Percentiles rank a stretch among this genome's conserved stretches.
Conservation (phyloP, 2,113 vertebrate genomes). For the Anser brachyrhynchus region DNA sequence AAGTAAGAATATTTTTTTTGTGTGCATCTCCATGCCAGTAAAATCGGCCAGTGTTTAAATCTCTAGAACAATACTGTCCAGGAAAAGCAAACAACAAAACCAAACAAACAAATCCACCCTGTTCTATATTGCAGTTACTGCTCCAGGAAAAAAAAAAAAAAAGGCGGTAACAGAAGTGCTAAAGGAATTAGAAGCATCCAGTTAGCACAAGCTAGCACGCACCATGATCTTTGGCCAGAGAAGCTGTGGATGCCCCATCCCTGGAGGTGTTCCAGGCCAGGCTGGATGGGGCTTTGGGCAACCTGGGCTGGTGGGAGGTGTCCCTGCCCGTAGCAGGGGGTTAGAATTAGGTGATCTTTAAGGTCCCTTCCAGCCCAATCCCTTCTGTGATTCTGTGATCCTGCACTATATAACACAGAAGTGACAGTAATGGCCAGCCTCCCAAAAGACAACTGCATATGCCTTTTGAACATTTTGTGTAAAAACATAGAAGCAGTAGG, state of each 20-base stretch:
- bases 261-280: too few relatives aligned
- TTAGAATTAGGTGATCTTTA: too few relatives aligned
- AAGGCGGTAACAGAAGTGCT: not conserved
- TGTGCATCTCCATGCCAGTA: not conserved
- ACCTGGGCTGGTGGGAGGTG: too few relatives aligned
- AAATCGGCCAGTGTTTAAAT: not conserved
- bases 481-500: not conserved
- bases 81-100: not conserved
- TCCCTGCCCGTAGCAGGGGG: too few relatives aligned
- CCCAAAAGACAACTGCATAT: not conserved
- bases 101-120: not conserved
- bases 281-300: too few relatives aligned
- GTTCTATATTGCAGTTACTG: not conserved
- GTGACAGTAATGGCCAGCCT: accelerated
- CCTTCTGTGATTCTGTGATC: not conserved
- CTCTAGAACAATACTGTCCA: not conserved
- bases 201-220: not conserved
- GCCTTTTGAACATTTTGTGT: not conserved
- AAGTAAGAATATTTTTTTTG: not conserved
- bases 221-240: too few relatives aligned
- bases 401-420: not conserved
- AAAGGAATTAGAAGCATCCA: not conserved
- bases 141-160: not conserved
- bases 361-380: too few relatives aligned
- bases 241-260: too few relatives aligned